A percentile compares a stretch with the other conserved stretches of the same genome.
Conservation (phyloP, 92 coral and sea anemone genomes). For the Epizoanthus fatuus region DNA sequence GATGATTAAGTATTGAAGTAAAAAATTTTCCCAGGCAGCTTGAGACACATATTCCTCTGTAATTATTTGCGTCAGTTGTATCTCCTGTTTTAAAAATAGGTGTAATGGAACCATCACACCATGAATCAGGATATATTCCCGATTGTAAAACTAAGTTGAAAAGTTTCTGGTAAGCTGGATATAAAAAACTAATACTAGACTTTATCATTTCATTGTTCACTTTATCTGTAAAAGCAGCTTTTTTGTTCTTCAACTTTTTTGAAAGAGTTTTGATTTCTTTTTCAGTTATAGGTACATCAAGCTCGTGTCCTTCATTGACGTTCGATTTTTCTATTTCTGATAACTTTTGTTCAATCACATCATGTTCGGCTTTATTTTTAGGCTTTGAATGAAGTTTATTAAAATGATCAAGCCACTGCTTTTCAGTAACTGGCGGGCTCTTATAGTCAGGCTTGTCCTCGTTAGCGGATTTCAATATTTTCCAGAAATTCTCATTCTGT, state of each 20-base stretch:
- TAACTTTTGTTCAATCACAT: neutral
- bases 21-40: constrained; percentile 65
- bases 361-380: neutral
- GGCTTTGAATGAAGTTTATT: constrained; percentile 4
- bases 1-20: constrained; percentile 37
- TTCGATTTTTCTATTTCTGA: neutral
- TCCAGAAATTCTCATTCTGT: constrained; percentile 30
- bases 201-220: neutral
- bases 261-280: constrained; percentile 15
- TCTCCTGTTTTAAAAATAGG: constrained; percentile 66
- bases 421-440: constrained; percentile 25
- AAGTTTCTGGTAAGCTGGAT: constrained; percentile 23
- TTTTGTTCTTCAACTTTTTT: constrained; percentile 46
- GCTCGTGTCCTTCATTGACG: neutral
- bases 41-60: constrained; percentile 63
- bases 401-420: constrained; percentile 46
- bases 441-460: constrained; percentile 7
- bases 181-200: constrained; percentile 20
- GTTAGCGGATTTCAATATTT: constrained; percentile 34
- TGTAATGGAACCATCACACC: constrained; percentile 62
- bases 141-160: constrained; percentile 58
- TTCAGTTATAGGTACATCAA: constrained; percentile 35
- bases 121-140: constrained; percentile 50
- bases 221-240: constrained; percentile 48
- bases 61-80: constrained; percentile 39